Base-by-base conservation (phyloP, 1,140 invertebrate species). In the Oedothorax gibbosus region DNA sequence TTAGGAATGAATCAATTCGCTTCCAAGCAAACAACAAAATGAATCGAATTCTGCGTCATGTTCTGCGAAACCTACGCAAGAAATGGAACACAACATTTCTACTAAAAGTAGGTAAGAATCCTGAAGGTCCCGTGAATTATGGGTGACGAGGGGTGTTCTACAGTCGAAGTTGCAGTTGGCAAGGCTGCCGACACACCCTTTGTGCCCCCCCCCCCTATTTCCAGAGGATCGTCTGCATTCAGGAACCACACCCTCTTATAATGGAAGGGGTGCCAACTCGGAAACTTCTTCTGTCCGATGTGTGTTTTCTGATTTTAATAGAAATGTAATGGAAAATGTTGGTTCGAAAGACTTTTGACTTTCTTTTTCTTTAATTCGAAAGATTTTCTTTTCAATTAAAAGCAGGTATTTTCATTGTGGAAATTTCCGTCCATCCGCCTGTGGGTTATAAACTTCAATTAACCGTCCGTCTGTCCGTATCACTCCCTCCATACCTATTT, bases 71-170 rank as follows among this genome's bases (percentile, higher is more conserved):
- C 54, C 50, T n/a, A 53, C 54, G 64, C 50, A 53, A n/a, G 49
- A 35, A 35, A 53, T 71, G 15, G 50, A 71, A 51, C 68, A 18
- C 14, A 71, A 71, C 11, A 71, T 60, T 53, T 71, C 54, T 35
- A 35, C 35, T 21, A 71, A 71, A 71, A 71, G 50, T 78, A 54
- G 76, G 49, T 53, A 68, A 79, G 56, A 79, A 66, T 65, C 68
- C 76, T 66, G 66, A 64, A 65, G 65, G 62, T 54, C 35, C 10
- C 15, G 64, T 79, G 76, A 78, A 79, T 79, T 68, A 79, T 79
- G 53, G 76, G 11, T 77, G 75, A 54, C 20, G 76, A 53, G 21
- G 60, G 60, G n/a, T 62, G 69, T 51, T 15, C 50, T 18, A 49
- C 12, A 66, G 60, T 54, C 73, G 71, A 51, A 21, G 49, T 62